Base-by-base conservation (phyloP, 2,888 invertebrate species). In the Syritta pipiens region DNA sequence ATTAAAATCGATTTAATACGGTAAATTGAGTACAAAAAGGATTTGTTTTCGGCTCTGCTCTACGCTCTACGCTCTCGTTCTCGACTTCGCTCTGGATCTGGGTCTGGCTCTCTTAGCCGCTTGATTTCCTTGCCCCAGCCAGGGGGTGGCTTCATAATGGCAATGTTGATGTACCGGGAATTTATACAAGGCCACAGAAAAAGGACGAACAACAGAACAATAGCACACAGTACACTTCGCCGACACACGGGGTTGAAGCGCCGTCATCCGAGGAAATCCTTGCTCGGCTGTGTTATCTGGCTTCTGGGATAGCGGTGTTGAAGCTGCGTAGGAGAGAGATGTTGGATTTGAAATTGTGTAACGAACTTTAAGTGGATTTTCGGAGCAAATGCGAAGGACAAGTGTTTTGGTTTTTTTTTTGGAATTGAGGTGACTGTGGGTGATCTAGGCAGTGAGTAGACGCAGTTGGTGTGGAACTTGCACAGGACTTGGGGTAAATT, bases 1-100 rank as follows among this genome's bases (percentile, higher is more conserved):
- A 79, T 74, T 67, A 74, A 79, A 79, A 79, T 74, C 79, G 79
- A 77, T 79, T 79, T 49, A 67, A 68, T 74, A 62, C 62, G 79
- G 67, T 74, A 79, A 72, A 74, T 72, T 67, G 74, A 67, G 57
- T 72, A 48, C 48, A 24, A 55, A 69, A 72, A 42, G 65, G 77
- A 67, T 72, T 77, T 77, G 57, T 63, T 76, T 57, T 75, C 22
- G 57, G 30, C 57, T 55, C 55, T 24, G 42, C 35, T 42, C 5
- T 7, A 0, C 30, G 3, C 7, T 12, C 4, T 3, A 20, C 17
- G 19, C 17, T n/a, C 2, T 1, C 17, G 12, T 10, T 14, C 20
- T 42, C 1, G 44, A 32, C 7, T 20, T 12, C 14, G 26, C 19
- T 26, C 26, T 17, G 12, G 14, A 17, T 44, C 19, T 32, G 12